Conservation (phyloP, 2,797 vertebrate genomes). For the Acrocephalus scirpaceus region DNA sequence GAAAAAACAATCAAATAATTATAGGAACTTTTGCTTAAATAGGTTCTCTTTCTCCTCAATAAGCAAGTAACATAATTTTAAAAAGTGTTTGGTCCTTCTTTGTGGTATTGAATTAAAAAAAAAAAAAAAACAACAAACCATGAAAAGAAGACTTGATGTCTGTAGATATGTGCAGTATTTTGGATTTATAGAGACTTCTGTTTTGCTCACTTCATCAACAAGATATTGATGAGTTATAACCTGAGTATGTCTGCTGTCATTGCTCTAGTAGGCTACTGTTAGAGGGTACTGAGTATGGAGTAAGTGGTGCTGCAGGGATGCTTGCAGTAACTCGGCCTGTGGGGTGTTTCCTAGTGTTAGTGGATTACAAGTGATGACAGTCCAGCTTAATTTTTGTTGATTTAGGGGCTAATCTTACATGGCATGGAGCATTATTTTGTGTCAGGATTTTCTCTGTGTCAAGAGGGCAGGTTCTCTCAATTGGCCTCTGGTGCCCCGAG, state of each 20-base stretch:
- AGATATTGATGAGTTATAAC: background rate
- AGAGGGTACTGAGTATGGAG: background rate
- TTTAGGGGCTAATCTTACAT: background rate
- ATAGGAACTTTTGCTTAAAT: background rate
- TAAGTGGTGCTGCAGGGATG: background rate
- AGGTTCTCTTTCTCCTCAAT: background rate
- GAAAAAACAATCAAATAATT: background rate
- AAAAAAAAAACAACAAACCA: background rate
- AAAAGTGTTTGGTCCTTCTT: background rate
- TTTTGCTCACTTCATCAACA: background rate
- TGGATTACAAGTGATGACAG: background rate
- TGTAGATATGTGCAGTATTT: background rate
- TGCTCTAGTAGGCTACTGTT: background rate
- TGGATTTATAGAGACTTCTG: background rate
- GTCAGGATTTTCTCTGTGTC: background rate
- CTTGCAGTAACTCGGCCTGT: background rate
- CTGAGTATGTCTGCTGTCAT: background rate
- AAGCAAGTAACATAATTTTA: background rate
- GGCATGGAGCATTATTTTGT: rapidly evolving
- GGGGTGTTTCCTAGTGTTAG: background rate
- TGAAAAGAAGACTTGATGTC: background rate
- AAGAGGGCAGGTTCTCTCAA: background rate
- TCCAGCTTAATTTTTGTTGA: background rate
- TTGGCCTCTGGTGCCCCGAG: background rate
- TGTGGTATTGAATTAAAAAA: background rate